phyloP scores from a whole-genome alignment of 2,797 vertebrate genomes.

The Paguma larvata region DNA sequence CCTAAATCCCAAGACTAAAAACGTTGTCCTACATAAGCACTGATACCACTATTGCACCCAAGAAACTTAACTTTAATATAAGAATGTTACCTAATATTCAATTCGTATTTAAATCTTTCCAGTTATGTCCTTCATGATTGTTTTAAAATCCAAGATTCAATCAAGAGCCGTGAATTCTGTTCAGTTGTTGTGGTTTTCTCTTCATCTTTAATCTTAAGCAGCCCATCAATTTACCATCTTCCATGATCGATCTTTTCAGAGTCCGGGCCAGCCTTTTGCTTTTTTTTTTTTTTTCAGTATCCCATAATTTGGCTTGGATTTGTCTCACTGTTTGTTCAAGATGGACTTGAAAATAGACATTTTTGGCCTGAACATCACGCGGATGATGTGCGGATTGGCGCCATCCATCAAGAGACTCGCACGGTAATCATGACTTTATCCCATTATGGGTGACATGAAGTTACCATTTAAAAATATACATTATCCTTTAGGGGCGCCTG shows the following conservation, averaged over 20 bases:
- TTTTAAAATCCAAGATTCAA: not conserved
- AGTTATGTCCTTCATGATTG: too few relatives aligned
- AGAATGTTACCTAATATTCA: not conserved
- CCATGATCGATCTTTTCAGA: not conserved
- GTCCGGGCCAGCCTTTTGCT: too few relatives aligned
- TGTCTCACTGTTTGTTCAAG: not conserved
- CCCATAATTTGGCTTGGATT: not conserved
- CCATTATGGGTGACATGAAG: accelerated
- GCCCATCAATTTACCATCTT: not conserved
- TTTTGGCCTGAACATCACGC: not conserved
- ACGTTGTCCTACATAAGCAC: not conserved
- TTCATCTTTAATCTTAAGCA: not conserved
- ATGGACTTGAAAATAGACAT: not conserved
- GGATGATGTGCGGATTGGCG: accelerated
- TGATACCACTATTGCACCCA: not conserved
- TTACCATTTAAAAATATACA: not conserved
- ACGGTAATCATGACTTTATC: accelerated
- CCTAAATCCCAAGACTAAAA: not conserved
- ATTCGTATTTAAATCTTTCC: not conserved
- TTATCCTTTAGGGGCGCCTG: too few relatives aligned
- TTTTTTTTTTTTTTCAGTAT: accelerated
- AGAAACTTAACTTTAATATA: not conserved
- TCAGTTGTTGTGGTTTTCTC: accelerated
- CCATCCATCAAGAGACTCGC: not conserved
- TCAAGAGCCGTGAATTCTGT: accelerated